Percentiles rank a stretch among this genome's conserved stretches.
Evolutionary conservation across 2,888 invertebrate species (phyloP).

Genomic region (Mythimna pallens): DNA sequence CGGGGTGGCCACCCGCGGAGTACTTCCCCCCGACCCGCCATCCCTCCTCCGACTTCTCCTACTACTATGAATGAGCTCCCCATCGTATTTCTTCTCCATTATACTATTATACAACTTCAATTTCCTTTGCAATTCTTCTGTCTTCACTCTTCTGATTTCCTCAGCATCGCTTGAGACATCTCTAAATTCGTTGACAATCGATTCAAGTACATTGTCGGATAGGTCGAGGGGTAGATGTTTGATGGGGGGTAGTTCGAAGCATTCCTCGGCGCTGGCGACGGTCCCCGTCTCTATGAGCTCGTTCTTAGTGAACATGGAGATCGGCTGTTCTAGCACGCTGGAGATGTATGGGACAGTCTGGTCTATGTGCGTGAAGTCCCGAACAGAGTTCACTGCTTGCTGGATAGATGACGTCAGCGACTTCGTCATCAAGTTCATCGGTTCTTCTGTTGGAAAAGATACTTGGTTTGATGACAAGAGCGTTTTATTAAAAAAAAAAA

Average conservation of each 20-base stretch:
- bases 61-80: slow-evolving; percentile 92
- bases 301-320: slow-evolving; percentile 80
- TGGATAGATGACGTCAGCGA: slow-evolving; percentile 85
- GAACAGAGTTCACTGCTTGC: slow-evolving; percentile 85
- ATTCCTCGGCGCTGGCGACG: slow-evolving; percentile 93
- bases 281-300: slow-evolving; percentile 78
- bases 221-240: slow-evolving; percentile 87
- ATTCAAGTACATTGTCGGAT: slow-evolving; percentile 82
- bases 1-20: slow-evolving; percentile 78
- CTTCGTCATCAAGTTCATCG: slow-evolving; percentile 83
- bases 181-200: slow-evolving; percentile 84
- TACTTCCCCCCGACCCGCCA: slow-evolving; percentile 74
- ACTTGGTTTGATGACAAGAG: slow-evolving; percentile 7
- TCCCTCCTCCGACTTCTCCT: slow-evolving; percentile 81
- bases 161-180: slow-evolving; percentile 81
- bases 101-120: slow-evolving; percentile 93
- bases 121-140: slow-evolving; percentile 86
- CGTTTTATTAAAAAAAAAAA: neutral
- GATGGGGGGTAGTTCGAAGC: slow-evolving; percentile 93
- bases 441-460: slow-evolving; percentile 76
- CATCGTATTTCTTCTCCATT: slow-evolving; percentile 93
- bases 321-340: slow-evolving; percentile 84
- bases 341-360: slow-evolving; percentile 84
- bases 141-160: slow-evolving; percentile 76
- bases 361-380: slow-evolving; percentile 82